Percentiles rank a stretch among this genome's conserved stretches.
Evolutionary conservation across 2,888 invertebrate genomes (phyloP).

Genomic region (Lasioglossum figueresi): DNA sequence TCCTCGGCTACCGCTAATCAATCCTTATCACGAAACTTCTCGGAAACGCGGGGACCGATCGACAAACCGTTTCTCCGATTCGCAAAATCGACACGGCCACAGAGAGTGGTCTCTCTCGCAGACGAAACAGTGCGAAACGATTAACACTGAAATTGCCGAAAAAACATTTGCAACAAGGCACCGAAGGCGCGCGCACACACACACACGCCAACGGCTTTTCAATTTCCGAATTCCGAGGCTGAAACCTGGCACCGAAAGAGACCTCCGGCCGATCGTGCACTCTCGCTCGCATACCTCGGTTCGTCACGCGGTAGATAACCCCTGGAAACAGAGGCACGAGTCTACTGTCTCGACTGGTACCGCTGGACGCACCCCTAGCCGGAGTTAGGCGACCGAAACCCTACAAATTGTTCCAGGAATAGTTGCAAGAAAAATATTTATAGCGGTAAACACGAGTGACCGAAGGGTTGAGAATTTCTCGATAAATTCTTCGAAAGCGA

Average conservation of each 20-base stretch:
- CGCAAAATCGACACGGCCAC: neutral
- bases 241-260: slow-evolving; percentile 25
- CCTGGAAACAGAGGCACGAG: slow-evolving; percentile 9
- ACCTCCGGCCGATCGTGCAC: neutral
- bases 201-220: slow-evolving; percentile 8
- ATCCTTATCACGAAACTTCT: slow-evolving; percentile 67
- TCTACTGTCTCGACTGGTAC: slow-evolving; percentile 17
- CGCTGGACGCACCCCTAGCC: neutral
- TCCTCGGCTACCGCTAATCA: slow-evolving; percentile 52
- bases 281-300: neutral
- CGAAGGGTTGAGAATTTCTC: no score
- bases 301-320: slow-evolving; percentile 20
- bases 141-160: slow-evolving; percentile 21
- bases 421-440: no score
- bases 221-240: slow-evolving; percentile 37
- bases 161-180: neutral
- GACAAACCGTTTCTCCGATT: slow-evolving; percentile 47
- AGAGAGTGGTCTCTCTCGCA: neutral
- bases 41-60: slow-evolving; percentile 53
- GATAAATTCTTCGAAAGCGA: no score
- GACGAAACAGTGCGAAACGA: slow-evolving; percentile 19
- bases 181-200: no score
- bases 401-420: neutral
- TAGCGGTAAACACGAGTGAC: no score
- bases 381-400: neutral